phyloP scores from a whole-genome alignment of 1,140 invertebrate species.

The honey bee (Apis mellifera) region DNA sequence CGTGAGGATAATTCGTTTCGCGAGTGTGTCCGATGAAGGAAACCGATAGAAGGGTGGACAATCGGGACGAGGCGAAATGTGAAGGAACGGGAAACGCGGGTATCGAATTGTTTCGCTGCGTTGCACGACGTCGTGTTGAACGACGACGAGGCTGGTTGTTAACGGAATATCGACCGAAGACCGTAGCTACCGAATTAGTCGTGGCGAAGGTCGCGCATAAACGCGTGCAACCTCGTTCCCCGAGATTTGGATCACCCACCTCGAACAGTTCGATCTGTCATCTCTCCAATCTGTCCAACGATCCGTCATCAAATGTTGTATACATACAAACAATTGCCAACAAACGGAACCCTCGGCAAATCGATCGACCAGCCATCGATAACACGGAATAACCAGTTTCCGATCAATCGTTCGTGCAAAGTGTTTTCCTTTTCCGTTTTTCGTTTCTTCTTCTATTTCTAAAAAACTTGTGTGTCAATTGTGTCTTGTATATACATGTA shows the following conservation, averaged over 20 bases:
- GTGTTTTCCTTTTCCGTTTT: neutral
- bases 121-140: constrained; percentile 28
- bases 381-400: neutral
- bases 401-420: neutral
- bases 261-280: too few species aligned
- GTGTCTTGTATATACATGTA: neutral
- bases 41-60: constrained; percentile 6
- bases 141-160: constrained; percentile 32
- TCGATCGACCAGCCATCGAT: neutral
- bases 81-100: constrained; percentile 1
- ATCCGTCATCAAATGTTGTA: neutral
- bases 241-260: neutral
- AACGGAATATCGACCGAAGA: constrained; percentile 47
- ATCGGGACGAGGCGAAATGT: constrained; percentile 4
- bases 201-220: constrained; percentile 42
- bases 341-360: neutral
- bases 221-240: constrained; percentile 8
- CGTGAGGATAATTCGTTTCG: neutral
- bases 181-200: constrained; percentile 50
- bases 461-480: neutral
- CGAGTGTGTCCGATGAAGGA: neutral
- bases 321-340: neutral
- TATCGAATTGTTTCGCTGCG: constrained; percentile 23
- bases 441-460: neutral
- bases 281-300: too few species aligned